phyloP scores from a whole-genome alignment of 2,113 vertebrate species.

The Vulpes lagopus region DNA sequence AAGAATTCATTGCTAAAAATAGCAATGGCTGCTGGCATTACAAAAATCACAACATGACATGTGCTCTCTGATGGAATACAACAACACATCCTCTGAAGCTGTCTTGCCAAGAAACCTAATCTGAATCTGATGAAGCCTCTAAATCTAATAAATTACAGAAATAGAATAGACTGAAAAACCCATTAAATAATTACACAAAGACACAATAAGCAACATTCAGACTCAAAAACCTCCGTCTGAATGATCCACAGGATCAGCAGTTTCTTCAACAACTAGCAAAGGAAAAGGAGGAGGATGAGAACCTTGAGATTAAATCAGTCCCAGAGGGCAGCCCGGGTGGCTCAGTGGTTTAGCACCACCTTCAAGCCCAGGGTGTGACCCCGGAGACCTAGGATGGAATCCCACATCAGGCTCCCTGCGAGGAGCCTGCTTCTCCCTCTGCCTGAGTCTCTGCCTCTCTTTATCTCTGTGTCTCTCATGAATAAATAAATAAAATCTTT shows the following conservation, averaged over 20 bases:
- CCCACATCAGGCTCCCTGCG: too few relatives aligned
- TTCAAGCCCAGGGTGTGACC: too few relatives aligned
- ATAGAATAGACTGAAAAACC: not conserved
- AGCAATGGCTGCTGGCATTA: not conserved
- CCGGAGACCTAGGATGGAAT: too few relatives aligned
- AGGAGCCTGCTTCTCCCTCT: too few relatives aligned
- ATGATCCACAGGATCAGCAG: not conserved
- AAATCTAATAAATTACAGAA: conserved; percentile 1
- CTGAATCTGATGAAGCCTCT: not conserved
- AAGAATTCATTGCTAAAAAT: not conserved
- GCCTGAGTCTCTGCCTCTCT: too few relatives aligned
- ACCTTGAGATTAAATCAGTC: not conserved
- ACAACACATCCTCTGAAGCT: not conserved
- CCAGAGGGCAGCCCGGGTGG: not conserved
- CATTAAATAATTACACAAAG: not conserved
- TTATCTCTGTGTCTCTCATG: too few relatives aligned
- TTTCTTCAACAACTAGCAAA: not conserved
- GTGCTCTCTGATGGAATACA: not conserved
- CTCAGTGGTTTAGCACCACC: too few relatives aligned
- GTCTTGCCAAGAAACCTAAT: not conserved
- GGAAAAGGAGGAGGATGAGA: not conserved
- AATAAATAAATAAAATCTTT: too few relatives aligned
- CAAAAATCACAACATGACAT: not conserved
- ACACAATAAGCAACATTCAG: not conserved
- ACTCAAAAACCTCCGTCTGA: not conserved